These are phyloP conservation scores for Aegotheles bennettii DNA, from an alignment of 2,113 vertebrate genomes.

Conservation along the genomic window DNA sequence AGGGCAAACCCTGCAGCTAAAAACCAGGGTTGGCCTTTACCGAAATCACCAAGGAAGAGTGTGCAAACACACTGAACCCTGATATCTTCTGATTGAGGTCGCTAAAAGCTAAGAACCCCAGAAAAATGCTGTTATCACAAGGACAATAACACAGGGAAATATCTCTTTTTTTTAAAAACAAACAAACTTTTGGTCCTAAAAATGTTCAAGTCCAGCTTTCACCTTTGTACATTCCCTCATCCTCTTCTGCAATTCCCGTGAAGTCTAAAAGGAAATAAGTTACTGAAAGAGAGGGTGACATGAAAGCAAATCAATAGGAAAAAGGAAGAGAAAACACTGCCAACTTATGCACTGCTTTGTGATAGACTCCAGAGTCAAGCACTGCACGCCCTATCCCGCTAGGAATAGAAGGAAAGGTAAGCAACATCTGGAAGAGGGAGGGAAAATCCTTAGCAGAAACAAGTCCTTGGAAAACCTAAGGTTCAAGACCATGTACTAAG, in stretches of 20 bases:
- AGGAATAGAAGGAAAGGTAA: not conserved
- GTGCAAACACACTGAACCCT: not conserved
- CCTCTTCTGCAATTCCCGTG: not conserved
- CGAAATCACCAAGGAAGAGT: not conserved
- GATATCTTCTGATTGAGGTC: not conserved
- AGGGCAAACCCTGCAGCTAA: not conserved
- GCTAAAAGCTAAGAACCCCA: not conserved
- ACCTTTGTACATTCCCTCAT: not conserved
- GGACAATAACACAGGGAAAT: not conserved
- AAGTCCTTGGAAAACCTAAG: not conserved
- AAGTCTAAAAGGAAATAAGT: not conserved
- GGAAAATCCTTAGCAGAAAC: not conserved
- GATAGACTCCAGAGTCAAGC: not conserved
- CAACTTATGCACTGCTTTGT: not conserved
- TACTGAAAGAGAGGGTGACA: not conserved
- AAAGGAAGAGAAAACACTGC: not conserved
- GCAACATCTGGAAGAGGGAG: not conserved
- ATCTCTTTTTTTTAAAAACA: not conserved
- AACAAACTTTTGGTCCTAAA: not conserved
- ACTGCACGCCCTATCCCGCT: rapidly evolving
- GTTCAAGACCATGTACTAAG: not conserved
- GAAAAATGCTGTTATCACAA: not conserved
- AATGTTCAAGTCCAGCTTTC: not conserved
- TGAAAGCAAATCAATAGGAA: not conserved
- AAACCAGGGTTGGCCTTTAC: not conserved